Evolutionary conservation across 1,140 invertebrate genomes (phyloP), one percentile per base, ranked within the genome.

Genomic region (Nasonia longicornis): DNA sequence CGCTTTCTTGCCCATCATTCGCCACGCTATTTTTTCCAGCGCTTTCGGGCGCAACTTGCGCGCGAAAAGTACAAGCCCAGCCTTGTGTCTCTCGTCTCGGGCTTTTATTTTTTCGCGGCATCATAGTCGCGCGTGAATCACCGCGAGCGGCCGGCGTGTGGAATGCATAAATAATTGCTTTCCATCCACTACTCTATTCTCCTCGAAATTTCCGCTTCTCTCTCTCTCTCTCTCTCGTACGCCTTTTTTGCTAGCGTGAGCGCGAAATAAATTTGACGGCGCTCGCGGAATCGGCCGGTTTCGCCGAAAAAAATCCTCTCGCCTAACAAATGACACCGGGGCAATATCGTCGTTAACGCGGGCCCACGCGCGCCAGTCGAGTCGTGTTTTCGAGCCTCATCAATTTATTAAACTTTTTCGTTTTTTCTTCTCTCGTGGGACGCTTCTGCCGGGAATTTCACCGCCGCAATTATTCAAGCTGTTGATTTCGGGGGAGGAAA

Each of bases 141-240:
- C 66, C 48, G 2, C 29, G 26, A 66, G 73, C 79, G 72, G n/a
- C 11, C 72, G 16, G 16, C 71, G 20, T n/a, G 73, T 81, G 66
- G 79, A 81, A 81, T 81, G 79, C 79, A 81, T 81, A 81, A 81
- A 81, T 81, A 81, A 81, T 81, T 48, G 42, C 31, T 42, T 81
- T 31, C 73, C 79, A 71, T 81, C 63, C 22, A 58, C 73, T 48
- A 22, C 66, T 81, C 79, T 76, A 81, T 76, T 81, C 64, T 76
- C 66, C 69, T 35, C 38, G 64, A 38, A 14, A 26, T 63, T 66
- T 22, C 4, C 14, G 58, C 64, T 16, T 72, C 31, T 66, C 16
- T 35, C 35, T 10, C 16, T 79, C 22, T 26, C n/a, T 29, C 38
- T 4, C 7, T 70, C 22, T 31, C 11, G 16, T 6, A 3, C 71